These are phyloP conservation scores for Rhyacophila evoluta DNA, from an alignment of 2,888 invertebrate species.

Conservation along the genomic window DNA sequence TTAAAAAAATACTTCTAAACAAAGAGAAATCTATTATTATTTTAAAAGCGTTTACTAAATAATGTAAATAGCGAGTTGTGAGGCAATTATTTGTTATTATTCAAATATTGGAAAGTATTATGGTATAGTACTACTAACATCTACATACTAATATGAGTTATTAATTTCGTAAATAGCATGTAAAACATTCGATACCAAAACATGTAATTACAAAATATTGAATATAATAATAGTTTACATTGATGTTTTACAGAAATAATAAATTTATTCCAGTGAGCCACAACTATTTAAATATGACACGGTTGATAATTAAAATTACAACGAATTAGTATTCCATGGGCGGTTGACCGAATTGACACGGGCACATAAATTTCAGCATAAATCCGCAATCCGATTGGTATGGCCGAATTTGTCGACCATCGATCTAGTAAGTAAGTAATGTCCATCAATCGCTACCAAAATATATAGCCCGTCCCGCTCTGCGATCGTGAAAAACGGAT, in stretches of 20 bases:
- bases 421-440: conserved; percentile 44
- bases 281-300: background rate
- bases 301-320: conserved; percentile 2
- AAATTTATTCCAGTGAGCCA: no score
- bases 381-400: conserved; percentile 37
- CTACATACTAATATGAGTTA: no score
- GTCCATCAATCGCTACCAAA: conserved; percentile 45
- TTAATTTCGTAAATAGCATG: background rate
- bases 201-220: no score
- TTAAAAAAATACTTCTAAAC: no score
- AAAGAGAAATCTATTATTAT: no score
- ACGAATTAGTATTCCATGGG: background rate
- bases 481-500: background rate
- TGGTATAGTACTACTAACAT: no score
- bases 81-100: no score
- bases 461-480: conserved; percentile 29
- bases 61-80: no score
- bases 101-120: no score
- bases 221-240: no score
- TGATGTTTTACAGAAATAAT: no score
- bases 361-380: conserved; percentile 31
- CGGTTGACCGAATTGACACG: conserved; percentile 12
- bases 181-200: background rate
- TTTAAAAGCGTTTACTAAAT: no score
- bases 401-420: conserved; percentile 44